phyloP scores from a whole-genome alignment of 2,888 invertebrate species.

The Chrysotoxum bicinctum region DNA sequence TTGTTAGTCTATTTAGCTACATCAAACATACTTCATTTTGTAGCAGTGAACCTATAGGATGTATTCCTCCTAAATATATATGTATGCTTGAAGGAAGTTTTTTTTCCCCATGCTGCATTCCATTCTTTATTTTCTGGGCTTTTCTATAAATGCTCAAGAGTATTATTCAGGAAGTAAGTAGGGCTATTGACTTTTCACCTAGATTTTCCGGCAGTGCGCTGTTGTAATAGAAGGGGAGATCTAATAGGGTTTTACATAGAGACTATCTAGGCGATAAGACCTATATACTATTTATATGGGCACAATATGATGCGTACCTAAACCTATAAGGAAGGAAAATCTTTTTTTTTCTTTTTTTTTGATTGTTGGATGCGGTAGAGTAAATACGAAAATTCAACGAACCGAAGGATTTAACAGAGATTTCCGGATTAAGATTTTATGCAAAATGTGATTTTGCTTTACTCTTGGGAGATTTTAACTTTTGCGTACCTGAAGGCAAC shows the following conservation, averaged over 20 bases:
- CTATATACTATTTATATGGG: too few relatives aligned
- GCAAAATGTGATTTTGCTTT: conserved; percentile 1
- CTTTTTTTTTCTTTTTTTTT: not conserved
- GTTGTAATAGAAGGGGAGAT: not conserved
- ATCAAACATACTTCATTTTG: conserved; percentile 29
- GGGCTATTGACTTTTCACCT: conserved; percentile 64
- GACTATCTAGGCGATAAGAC: conserved; percentile 5
- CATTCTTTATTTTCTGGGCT: not conserved
- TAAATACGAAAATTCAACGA: conserved; percentile 37
- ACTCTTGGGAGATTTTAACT: not conserved
- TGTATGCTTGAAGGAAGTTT: not conserved
- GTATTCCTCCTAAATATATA: too few relatives aligned
- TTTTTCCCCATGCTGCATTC: not conserved
- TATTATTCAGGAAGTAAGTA: conserved; percentile 59
- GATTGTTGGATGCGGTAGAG: conserved; percentile 26
- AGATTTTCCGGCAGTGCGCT: conserved; percentile 38
- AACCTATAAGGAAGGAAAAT: conserved; percentile 8
- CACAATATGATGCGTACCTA: conserved; percentile 19
- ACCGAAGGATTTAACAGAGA: conserved; percentile 17
- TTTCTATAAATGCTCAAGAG: conserved; percentile 23
- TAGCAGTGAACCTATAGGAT: conserved; percentile 29
- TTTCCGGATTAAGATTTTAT: conserved; percentile 41
- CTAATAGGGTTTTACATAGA: not conserved
- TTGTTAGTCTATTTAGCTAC: conserved; percentile 8
- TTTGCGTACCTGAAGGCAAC: not conserved